A percentile compares a stretch with the other conserved stretches of the same genome.
phyloP scores from a whole-genome alignment of 2,797 vertebrate species.

The Leptodactylus fallax region DNA sequence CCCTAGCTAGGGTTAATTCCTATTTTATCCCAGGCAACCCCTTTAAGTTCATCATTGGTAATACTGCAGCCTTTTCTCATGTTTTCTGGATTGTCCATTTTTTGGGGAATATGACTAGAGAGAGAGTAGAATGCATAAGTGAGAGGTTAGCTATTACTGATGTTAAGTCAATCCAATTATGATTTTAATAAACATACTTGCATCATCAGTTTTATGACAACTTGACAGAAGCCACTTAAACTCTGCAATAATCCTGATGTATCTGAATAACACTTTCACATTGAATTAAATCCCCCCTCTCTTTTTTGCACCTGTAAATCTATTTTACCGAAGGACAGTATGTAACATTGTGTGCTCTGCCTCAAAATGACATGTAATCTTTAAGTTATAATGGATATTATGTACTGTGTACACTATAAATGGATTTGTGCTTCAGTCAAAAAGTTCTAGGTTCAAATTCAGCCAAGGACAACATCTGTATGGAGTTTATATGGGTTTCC shows the following conservation, averaged over 20 bases:
- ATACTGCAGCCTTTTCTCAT: background rate
- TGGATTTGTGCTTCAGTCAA: too few species aligned
- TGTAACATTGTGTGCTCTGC: background rate
- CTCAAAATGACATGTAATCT: background rate
- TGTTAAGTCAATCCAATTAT: constrained; percentile 8
- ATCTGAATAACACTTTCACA: constrained; percentile 30
- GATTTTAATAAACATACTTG: constrained; percentile 11
- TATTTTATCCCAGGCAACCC: too few species aligned
- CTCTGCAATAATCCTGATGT: constrained; percentile 1
- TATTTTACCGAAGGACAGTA: background rate
- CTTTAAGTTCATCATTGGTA: background rate
- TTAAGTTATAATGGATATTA: too few species aligned
- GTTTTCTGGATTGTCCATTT: background rate
- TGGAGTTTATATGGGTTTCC: too few species aligned
- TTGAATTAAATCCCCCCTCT: background rate
- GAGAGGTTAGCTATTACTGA: background rate
- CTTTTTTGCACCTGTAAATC: constrained; percentile 15
- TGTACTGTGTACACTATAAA: too few species aligned
- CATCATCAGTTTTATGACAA: constrained; percentile 19
- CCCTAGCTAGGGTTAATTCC: too few species aligned
- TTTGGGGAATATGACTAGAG: background rate
- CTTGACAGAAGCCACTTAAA: constrained; percentile 25
- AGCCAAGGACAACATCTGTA: too few species aligned
- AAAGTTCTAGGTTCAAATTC: too few species aligned
- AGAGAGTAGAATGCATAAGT: background rate